A percentile compares a stretch with the other conserved stretches of the same genome.
Conservation (phyloP, 2,888 invertebrate genomes). For the Nezara viridula region DNA sequence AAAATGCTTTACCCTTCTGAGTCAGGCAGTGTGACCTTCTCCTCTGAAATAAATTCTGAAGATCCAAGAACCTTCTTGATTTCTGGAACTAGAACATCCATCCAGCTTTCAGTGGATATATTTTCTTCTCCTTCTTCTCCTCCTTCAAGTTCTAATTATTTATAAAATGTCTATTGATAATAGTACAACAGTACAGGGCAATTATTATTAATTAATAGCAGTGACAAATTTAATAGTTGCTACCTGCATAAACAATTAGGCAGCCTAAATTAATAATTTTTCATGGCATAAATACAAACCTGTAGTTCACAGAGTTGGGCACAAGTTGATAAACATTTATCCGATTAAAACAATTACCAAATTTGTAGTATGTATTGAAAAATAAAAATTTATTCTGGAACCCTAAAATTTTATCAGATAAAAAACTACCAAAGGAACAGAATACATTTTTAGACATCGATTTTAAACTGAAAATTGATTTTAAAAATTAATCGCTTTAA, state of each 20-base stretch:
- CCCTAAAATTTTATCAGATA: no score
- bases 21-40: conserved; percentile 3
- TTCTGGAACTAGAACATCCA: conserved; percentile 42
- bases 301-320: no score
- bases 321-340: no score
- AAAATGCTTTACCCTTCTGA: background rate
- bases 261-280: no score
- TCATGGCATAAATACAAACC: no score
- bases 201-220: background rate
- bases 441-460: no score
- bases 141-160: conserved; percentile 11
- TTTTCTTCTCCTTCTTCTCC: conserved; percentile 5
- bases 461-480: no score
- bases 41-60: conserved; percentile 40
- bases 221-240: background rate
- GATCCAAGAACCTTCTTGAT: background rate
- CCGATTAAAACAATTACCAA: no score
- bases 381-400: no score
- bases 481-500: no score
- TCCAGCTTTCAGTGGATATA: conserved; percentile 24
- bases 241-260: background rate
- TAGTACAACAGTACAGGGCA: background rate
- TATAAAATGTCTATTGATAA: background rate
- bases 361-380: no score
- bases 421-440: no score